Percentiles rank a stretch among this genome's conserved stretches.
phyloP scores from a whole-genome alignment of 2,888 invertebrate genomes.

The Sylvicola cinctus region DNA sequence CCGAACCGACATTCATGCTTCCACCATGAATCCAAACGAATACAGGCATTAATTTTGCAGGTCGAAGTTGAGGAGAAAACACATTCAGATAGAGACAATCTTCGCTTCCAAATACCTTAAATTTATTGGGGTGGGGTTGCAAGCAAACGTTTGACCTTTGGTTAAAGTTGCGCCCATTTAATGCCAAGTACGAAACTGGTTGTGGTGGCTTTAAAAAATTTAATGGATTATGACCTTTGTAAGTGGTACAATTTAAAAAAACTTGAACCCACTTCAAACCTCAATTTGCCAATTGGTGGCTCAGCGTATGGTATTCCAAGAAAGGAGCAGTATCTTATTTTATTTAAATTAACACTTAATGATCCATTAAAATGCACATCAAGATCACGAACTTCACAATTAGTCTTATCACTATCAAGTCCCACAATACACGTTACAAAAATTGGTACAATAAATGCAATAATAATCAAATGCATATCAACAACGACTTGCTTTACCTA shows the following conservation, averaged over 20 bases:
- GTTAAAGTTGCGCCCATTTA: neutral
- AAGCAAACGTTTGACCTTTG: neutral
- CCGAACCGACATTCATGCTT: conserved; percentile 20
- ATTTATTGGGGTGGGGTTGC: neutral
- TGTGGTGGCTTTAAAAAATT: neutral
- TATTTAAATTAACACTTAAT: neutral
- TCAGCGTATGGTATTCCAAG: conserved; percentile 1
- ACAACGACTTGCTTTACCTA: no score
- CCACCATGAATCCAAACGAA: conserved; percentile 25
- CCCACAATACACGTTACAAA: no score
- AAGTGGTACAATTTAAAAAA: neutral
- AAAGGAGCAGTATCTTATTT: neutral
- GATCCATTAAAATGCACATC: no score
- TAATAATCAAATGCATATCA: no score
- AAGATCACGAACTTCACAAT: no score
- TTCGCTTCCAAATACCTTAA: conserved; percentile 1
- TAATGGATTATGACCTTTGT: neutral
- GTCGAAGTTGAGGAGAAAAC: neutral
- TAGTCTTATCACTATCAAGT: no score
- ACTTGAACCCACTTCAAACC: neutral
- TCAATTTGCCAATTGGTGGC: conserved; percentile 1
- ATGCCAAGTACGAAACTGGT: neutral
- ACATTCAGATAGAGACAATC: conserved; percentile 5
- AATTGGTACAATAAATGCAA: no score
- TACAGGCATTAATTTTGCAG: conserved; percentile 12